phyloP scores from a whole-genome alignment of 2,888 invertebrate genomes.

The Amphipoea lucens region DNA sequence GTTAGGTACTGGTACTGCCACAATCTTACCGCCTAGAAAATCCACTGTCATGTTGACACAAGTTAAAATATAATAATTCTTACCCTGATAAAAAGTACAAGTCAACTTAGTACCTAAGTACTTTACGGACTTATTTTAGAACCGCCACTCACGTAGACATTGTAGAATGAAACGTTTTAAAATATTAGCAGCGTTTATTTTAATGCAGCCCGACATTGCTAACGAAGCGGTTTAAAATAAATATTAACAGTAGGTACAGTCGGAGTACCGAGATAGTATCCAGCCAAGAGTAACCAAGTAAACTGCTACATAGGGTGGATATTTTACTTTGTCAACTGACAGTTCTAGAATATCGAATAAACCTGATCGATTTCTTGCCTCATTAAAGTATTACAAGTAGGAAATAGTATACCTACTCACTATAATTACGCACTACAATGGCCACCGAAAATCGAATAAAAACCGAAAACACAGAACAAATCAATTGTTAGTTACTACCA shows the following conservation, averaged over 20 bases:
- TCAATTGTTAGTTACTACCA: not conserved
- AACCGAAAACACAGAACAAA: not conserved
- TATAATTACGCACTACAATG: slow-evolving; percentile 9
- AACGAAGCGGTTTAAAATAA: not conserved
- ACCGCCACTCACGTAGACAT: not conserved
- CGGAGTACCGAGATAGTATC: not conserved
- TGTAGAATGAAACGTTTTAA: slow-evolving; percentile 9
- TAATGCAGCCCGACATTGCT: not conserved
- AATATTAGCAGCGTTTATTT: slow-evolving; percentile 7
- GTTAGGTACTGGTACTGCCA: not conserved
- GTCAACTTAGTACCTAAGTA: no score
- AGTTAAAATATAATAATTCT: not conserved
- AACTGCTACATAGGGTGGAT: not conserved
- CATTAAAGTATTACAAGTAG: not conserved
- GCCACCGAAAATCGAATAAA: not conserved
- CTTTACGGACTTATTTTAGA: slow-evolving; percentile 12
- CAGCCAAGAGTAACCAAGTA: not conserved
- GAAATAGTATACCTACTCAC: not conserved
- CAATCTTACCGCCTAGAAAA: not conserved
- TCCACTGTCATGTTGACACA: not conserved
- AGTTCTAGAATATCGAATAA: not conserved
- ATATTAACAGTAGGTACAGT: not conserved
- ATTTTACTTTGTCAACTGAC: not conserved
- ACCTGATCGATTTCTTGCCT: not conserved
- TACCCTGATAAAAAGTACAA: no score